Evolutionary conservation across 2,113 vertebrate species (phyloP).

Genomic region (Percina caprodes): DNA sequence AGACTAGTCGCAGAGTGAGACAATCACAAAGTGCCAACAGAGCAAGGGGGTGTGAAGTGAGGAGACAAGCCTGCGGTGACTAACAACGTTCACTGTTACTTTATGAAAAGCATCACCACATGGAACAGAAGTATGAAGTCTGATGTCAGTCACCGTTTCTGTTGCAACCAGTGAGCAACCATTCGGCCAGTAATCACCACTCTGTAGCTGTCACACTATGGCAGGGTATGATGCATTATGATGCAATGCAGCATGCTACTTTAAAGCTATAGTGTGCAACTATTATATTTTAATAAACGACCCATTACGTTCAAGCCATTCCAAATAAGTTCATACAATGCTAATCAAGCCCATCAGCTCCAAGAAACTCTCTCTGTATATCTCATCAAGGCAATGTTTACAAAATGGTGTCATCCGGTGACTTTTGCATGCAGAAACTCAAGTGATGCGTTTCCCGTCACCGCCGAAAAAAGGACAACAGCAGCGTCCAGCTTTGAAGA

Average conservation of each 20-base stretch:
- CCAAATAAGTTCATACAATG: too few species aligned
- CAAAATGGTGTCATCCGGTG: too few species aligned
- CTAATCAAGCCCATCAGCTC: too few species aligned
- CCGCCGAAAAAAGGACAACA: too few species aligned
- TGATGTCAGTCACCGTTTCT: conserved; percentile 27
- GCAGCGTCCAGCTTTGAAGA: too few species aligned
- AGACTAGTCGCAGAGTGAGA: conserved; percentile 58
- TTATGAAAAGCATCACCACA: conserved; percentile 22
- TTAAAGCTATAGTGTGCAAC: too few species aligned
- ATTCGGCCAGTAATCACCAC: not conserved
- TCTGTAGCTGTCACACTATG: not conserved
- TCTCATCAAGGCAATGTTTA: too few species aligned
- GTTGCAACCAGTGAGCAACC: conserved; percentile 19
- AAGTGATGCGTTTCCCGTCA: too few species aligned
- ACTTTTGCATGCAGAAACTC: too few species aligned
- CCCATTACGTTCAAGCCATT: too few species aligned
- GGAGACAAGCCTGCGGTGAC: conserved; percentile 45
- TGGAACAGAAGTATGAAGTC: conserved; percentile 14
- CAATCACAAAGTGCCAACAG: conserved; percentile 64
- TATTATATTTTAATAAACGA: too few species aligned
- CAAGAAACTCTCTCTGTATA: too few species aligned
- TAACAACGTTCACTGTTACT: conserved; percentile 6
- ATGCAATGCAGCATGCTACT: not conserved
- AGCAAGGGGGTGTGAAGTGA: conserved; percentile 61
- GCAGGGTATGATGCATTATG: not conserved